Conservation (phyloP, 1,140 invertebrate species). For the Drosophila ananassae region DNA sequence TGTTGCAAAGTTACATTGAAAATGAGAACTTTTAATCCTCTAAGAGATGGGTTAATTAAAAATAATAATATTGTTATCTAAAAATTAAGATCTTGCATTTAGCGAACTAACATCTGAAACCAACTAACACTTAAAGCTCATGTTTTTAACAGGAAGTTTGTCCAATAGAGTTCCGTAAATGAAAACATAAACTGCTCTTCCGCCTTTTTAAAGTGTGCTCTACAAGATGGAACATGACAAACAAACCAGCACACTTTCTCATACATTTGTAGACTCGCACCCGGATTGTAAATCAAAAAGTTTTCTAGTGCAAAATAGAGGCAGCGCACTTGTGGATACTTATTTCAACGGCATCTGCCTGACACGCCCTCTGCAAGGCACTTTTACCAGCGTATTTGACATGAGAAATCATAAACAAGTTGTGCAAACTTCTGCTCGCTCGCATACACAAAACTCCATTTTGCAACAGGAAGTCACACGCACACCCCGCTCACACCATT, state of each 20-base stretch:
- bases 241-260: conserved; percentile 9
- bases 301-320: conserved; percentile 71
- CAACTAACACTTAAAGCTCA: not conserved
- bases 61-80: too few relatives aligned
- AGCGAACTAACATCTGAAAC: not conserved
- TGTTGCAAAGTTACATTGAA: too few relatives aligned
- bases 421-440: conserved; percentile 66
- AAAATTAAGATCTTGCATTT: not conserved
- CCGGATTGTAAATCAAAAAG: conserved; percentile 73
- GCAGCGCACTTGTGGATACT: conserved; percentile 66
- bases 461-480: conserved; percentile 69
- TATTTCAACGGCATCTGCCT: conserved; percentile 53
- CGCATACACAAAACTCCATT: conserved; percentile 62
- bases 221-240: conserved; percentile 35
- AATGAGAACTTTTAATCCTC: too few relatives aligned
- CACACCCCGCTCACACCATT: conserved; percentile 15
- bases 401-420: conserved; percentile 79
- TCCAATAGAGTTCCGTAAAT: conserved; percentile 38
- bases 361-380: conserved; percentile 37
- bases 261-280: conserved; percentile 12
- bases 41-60: too few relatives aligned
- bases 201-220: conserved; percentile 50
- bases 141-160: not conserved
- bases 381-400: conserved; percentile 72
- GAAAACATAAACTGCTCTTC: conserved; percentile 47